A percentile compares a stretch with the other conserved stretches of the same genome.
phyloP scores from a whole-genome alignment of 2,888 invertebrate species.

The Notodonta ziczac region DNA sequence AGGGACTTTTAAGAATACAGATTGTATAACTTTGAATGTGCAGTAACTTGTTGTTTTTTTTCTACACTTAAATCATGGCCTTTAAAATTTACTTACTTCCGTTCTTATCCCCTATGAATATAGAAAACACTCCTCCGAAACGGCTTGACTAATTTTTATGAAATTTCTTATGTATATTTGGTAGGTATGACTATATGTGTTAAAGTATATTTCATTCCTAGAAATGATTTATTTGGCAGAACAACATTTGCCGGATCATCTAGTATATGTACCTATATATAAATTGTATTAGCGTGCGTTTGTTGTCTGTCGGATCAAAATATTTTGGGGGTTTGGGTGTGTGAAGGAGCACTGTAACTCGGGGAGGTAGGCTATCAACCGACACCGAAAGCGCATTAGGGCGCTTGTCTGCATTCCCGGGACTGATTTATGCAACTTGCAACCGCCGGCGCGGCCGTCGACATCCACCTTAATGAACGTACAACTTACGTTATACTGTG shows the following conservation, averaged over 20 bases:
- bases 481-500: constrained; percentile 75
- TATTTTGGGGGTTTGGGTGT: constrained; percentile 4
- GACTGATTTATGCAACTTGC: constrained; percentile 81
- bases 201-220: too few relatives aligned
- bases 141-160: too few relatives aligned
- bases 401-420: constrained; percentile 72
- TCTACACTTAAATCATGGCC: too few relatives aligned
- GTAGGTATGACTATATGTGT: too few relatives aligned
- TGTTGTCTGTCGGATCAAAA: neutral
- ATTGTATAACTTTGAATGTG: neutral
- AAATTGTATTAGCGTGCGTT: neutral
- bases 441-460: constrained; percentile 71
- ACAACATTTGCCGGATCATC: too few relatives aligned
- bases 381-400: constrained; percentile 83
- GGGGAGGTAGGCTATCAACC: constrained; percentile 69
- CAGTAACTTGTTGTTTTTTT: too few relatives aligned
- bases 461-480: constrained; percentile 78
- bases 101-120: too few relatives aligned
- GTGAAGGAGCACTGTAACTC: constrained; percentile 14
- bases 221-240: too few relatives aligned
- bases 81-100: too few relatives aligned
- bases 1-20: neutral
- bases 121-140: too few relatives aligned
- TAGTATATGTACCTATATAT: neutral
- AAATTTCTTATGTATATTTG: too few relatives aligned